Evolutionary conservation across 2,888 invertebrate genomes (phyloP).

Genomic region (Bruchidius siliquastri): DNA sequence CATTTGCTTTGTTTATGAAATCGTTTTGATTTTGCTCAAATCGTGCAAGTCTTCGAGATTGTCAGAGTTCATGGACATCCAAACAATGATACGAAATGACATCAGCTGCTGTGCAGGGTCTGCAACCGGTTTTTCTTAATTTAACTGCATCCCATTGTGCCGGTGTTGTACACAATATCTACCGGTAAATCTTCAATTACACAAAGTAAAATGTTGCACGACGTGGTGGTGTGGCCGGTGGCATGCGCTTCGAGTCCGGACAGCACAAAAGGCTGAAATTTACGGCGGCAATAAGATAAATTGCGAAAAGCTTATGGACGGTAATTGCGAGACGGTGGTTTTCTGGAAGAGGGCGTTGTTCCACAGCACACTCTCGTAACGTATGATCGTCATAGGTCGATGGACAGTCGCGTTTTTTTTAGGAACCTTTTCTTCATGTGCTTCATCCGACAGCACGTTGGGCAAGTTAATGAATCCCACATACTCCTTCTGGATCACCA

Average conservation of each 20-base stretch:
- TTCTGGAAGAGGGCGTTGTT: background rate
- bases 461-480: too few species aligned
- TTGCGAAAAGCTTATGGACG: background rate
- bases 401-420: background rate
- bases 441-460: too few species aligned
- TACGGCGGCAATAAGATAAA: slow-evolving; percentile 7
- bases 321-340: background rate
- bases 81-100: too few species aligned
- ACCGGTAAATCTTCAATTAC: slow-evolving; percentile 21
- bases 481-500: too few species aligned
- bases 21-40: too few species aligned
- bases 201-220: slow-evolving; percentile 16
- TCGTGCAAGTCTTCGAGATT: too few species aligned
- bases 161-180: background rate
- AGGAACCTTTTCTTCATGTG: background rate
- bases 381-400: background rate
- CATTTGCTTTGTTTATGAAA: too few species aligned
- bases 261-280: slow-evolving; percentile 2
- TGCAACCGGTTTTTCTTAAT: background rate
- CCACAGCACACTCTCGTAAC: background rate
- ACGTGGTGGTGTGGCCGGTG: background rate
- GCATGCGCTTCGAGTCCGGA: background rate
- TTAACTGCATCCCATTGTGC: background rate
- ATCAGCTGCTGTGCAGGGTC: background rate
- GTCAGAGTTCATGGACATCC: too few species aligned